These are phyloP conservation scores for Maconellicoccus hirsutus DNA, from an alignment of 1,140 invertebrate species.

Conservation along the genomic window DNA sequence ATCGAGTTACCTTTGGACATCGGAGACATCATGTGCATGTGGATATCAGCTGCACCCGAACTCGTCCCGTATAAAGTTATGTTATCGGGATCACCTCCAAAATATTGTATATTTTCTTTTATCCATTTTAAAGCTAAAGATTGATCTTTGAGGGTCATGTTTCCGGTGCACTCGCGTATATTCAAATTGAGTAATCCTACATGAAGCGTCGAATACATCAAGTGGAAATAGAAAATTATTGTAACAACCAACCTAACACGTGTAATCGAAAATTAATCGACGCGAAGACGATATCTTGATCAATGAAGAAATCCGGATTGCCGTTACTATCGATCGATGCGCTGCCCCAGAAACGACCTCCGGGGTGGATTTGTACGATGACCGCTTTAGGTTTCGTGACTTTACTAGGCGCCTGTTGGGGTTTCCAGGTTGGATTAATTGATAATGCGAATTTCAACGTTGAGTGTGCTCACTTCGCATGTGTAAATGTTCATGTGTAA, in stretches of 20 bases:
- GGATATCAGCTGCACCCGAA: slow-evolving; percentile 32
- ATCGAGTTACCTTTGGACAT: slow-evolving; percentile 28
- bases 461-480: too few species aligned
- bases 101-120: slow-evolving; percentile 36
- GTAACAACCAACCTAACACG: background rate
- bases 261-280: slow-evolving; percentile 15
- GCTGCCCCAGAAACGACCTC: background rate
- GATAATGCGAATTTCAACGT: too few species aligned
- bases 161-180: slow-evolving; percentile 26
- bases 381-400: background rate
- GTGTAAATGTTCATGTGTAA: slow-evolving; percentile 28
- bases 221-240: too few species aligned
- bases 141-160: slow-evolving; percentile 38
- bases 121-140: slow-evolving; percentile 38
- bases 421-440: too few species aligned
- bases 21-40: slow-evolving; percentile 34
- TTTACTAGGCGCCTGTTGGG: background rate
- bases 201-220: background rate
- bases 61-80: slow-evolving; percentile 39
- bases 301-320: background rate
- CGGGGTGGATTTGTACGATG: background rate
- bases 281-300: slow-evolving; percentile 16
- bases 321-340: background rate
- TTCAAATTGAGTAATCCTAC: slow-evolving; percentile 13
- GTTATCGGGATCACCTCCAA: slow-evolving; percentile 38